Evolutionary conservation across 2,113 vertebrate genomes (phyloP), one percentile per base, ranked within the genome.

Genomic region (Peromyscus polionotus): DNA sequence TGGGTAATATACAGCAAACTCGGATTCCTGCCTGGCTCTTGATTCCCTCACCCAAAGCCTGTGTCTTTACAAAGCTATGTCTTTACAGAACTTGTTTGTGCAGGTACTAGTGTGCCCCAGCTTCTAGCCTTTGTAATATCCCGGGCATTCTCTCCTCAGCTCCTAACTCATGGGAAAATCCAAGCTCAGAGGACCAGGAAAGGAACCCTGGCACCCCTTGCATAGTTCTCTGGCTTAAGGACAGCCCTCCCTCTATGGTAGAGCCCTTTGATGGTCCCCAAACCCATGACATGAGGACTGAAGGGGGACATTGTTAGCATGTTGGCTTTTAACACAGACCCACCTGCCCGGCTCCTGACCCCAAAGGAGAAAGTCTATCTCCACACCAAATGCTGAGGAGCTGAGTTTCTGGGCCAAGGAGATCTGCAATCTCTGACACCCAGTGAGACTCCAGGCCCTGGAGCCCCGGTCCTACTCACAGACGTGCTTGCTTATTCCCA

Each of bases 371-470:
- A 63, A 39, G 79, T n/a, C 63, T 61, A 3, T 67, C 61, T 33
- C 17, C 42, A 36, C 45, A 86, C 11, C 31, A 31, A 36, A 33
- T 48, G 48, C 59, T 4, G 42, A 59, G 92, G 57, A 77, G 54
- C 48, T 65, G 80, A 28, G 26, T 33, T 90, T 75, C 83, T 59
- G 83, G 45, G 36, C 45, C 12, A 17, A 59, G 51, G 14, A 36
- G 57, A 26, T 9, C 33, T 0, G n/a, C 88, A 68, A 51, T 65
- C 33, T n/a, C 11, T 0, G 9, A 77, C 0, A 0, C 28, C 76
- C 77, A 42, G 63, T 11, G n/a, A 87, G 72, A 89, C 87, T 65
- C 91, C 67, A 93, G 85, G 76, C 45, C 90, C 93, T 31, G 89
- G 93, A 96, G 89, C 42, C 19, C 67, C 59, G 28, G 48, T 36